Base-by-base conservation (phyloP, 2,113 vertebrate genomes). In the Rhinolophus ferrumequinum region DNA sequence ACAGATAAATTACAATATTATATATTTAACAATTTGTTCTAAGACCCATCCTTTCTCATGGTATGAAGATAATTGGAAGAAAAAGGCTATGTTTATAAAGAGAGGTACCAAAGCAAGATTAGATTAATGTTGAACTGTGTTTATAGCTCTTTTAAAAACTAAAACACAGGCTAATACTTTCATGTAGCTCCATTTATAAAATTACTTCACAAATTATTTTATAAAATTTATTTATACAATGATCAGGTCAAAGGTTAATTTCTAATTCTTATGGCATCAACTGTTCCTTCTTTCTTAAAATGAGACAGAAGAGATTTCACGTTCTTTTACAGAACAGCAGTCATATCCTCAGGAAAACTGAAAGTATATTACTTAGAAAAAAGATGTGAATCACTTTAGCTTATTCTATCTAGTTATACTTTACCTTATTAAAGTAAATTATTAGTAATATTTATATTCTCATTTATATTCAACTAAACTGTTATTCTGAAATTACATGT, bases 41-140 rank as follows among this genome's bases (percentile, higher is more conserved):
- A 41, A 69, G 30, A 1, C 0, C 8, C 0, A 28, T 28, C 1
- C 18, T 24, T 47, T 80, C 19, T 4, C 18, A 0, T 44, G 11
- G 33, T 15, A 21, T 12, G 26, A 84, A 80, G 15, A 47, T 30
- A 69, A 80, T 11, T 18, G 1, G 15, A 58, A 26, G 15, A 16
- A 64, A n/a, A 70, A 76, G 2, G 2, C 10, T 50, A 52, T 28
- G 5, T 54, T 28, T 73, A 11, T 72, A 2, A 77, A 28, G 6
- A 56, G 16, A 15, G 2, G 41, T 75, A 13, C 8, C 0, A 47
- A 79, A 33, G 12, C 6, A 4, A 64, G 6, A 56, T 92, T 58
- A 62, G 38, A 66, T 15, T 21, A 93, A 67, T 35, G 21, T 5
- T 33, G 26, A 91, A 18, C 1, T 66, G 3, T 66, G 22, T 3